Conservation (phyloP, 2,797 vertebrate genomes). For the Micromesistius poutassou region DNA sequence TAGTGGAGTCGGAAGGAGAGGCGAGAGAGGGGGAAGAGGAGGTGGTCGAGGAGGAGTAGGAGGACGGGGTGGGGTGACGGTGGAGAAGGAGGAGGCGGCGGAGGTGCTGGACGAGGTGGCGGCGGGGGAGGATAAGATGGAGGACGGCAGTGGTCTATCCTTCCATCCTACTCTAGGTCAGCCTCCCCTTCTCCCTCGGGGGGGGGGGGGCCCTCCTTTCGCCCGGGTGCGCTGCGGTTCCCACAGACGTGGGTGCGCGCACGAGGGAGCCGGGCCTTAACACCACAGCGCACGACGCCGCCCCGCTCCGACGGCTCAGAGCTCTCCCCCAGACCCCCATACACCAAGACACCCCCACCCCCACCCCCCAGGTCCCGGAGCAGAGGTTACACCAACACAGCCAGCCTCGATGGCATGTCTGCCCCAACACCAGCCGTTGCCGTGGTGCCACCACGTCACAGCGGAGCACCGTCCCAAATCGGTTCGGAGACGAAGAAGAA, state of each 20-base stretch:
- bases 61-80: background rate
- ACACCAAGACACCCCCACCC: too few species aligned
- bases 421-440: slow-evolving; percentile 73
- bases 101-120: too few species aligned
- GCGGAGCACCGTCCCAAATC: slow-evolving; percentile 50
- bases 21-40: too few species aligned
- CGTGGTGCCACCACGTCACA: slow-evolving; percentile 67
- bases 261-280: slow-evolving; percentile 33
- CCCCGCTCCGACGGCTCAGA: slow-evolving; percentile 41
- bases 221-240: slow-evolving; percentile 58
- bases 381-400: slow-evolving; percentile 80
- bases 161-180: slow-evolving; percentile 59
- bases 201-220: slow-evolving; percentile 55
- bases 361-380: slow-evolving; percentile 62
- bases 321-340: slow-evolving; percentile 61
- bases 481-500: slow-evolving; percentile 16
- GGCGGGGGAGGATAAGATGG: background rate
- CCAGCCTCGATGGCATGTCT: slow-evolving; percentile 73
- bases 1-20: too few species aligned
- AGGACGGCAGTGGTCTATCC: slow-evolving; percentile 38
- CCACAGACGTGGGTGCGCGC: slow-evolving; percentile 51
- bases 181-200: slow-evolving; percentile 47
- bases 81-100: background rate
- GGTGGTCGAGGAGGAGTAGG: too few species aligned
- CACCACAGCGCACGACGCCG: slow-evolving; percentile 58